Base-by-base conservation (phyloP, 2,797 vertebrate genomes). In the Taeniopygia guttata region DNA sequence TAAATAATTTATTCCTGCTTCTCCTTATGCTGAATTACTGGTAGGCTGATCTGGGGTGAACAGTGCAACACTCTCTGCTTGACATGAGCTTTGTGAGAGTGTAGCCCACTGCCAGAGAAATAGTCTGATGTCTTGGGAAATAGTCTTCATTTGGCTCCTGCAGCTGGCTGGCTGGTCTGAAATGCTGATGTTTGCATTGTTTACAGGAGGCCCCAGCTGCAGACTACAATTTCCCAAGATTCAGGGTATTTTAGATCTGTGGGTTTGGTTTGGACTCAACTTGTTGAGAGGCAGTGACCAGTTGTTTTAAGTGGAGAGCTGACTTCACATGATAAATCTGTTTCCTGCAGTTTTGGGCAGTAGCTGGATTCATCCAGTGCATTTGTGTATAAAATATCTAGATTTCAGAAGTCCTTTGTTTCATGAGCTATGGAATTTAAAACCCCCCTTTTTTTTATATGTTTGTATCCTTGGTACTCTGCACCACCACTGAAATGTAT, bases 161-260 rank as follows among this genome's bases (percentile, higher is more conserved):
- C 62, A 94, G 74, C 73, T 94, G 87, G 48, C 70, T 88, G 70
- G 9, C 56, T 84, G 40, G 20, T 87, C 92, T 85, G 90, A 94
- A 95, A 89, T 83, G 84, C 84, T 90, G 90, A 83, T 87, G 64
- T 80, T 85, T 91, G 84, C 52, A 26, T 64, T 77, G 42, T 90
- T 79, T 90, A 83, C 69, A 56, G 60, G n/a, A 93, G 11, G 56
- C 15, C 56, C 30, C 69, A 76, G 86, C 79, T 92, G 68, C 49
- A 92, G 68, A 62, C 80, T 83, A 87, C 72, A 78, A 7, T 77
- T 89, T 94, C 73, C 29, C 63, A 62, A 72, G 55, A 75, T 91
- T 86, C 48, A 54, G 69, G 43, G 45, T 74, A 75, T 91, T 94
- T 92, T 93, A 64, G 64, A 85, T 68, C 75, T 91, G 66, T 81